Conservation (phyloP, 1,140 invertebrate genomes). For the Zophobas morio region DNA sequence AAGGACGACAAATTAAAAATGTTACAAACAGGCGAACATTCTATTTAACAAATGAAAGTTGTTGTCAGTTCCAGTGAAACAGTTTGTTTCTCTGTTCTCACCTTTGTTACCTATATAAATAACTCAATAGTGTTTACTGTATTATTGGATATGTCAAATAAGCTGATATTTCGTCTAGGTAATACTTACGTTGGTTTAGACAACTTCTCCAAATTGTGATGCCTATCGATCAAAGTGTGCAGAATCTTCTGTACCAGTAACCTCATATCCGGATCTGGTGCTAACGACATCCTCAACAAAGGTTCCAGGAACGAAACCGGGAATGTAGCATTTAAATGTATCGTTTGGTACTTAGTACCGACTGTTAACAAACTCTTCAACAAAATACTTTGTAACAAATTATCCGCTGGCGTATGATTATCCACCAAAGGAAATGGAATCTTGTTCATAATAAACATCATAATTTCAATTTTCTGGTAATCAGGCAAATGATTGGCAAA, state of each 20-base stretch:
- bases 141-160: too few relatives aligned
- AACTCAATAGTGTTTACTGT: too few relatives aligned
- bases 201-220: constrained; percentile 87
- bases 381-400: constrained; percentile 90
- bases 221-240: constrained; percentile 96
- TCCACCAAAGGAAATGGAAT: constrained; percentile 75
- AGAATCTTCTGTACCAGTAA: constrained; percentile 95
- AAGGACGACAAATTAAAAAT: too few relatives aligned
- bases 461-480: constrained; percentile 99
- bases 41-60: too few relatives aligned
- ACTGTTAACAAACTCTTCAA: constrained; percentile 97
- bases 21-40: too few relatives aligned
- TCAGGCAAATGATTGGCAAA: constrained; percentile 99
- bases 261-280: constrained; percentile 87
- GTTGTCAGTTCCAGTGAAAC: too few relatives aligned
- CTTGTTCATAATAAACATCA: constrained; percentile 99
- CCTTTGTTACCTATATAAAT: too few relatives aligned
- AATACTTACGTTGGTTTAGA: constrained; percentile 82
- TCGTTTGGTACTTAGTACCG: constrained; percentile 95
- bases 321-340: constrained; percentile 94
- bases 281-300: constrained; percentile 87
- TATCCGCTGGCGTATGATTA: constrained; percentile 72
- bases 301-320: constrained; percentile 94
- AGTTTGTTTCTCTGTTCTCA: too few relatives aligned
- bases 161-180: too few relatives aligned